phyloP scores from a whole-genome alignment of 2,113 vertebrate species.

The Dolichallabes microphthalmus region DNA sequence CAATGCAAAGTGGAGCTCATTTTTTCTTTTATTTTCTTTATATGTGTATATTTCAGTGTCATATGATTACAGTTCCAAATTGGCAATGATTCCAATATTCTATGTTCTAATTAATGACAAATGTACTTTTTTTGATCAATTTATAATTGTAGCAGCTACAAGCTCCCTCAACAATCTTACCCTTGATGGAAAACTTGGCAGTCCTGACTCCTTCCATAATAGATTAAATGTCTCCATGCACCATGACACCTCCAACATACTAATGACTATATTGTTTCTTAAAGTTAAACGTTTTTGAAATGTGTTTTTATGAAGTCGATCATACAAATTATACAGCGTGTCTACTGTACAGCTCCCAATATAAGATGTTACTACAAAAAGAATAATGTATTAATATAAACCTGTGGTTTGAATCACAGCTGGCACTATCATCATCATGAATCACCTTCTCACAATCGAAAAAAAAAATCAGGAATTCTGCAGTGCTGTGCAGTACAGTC shows the following conservation, averaged over 20 bases:
- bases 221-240: too few species aligned
- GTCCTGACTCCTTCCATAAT: background rate
- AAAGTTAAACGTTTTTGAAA: background rate
- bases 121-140: background rate
- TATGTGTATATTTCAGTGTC: background rate
- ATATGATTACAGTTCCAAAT: background rate
- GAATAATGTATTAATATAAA: background rate
- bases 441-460: background rate
- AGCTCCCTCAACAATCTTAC: background rate
- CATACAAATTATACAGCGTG: background rate
- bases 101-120: background rate
- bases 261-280: background rate
- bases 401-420: background rate
- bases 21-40: too few species aligned
- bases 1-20: too few species aligned
- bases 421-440: background rate
- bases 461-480: background rate
- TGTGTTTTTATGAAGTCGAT: background rate
- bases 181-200: background rate
- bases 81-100: background rate
- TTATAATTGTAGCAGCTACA: background rate
- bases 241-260: background rate
- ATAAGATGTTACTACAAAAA: background rate
- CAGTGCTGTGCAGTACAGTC: background rate
- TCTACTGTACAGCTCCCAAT: background rate